Conservation (phyloP, 2,888 invertebrate species). For the Orthosia gothica region DNA sequence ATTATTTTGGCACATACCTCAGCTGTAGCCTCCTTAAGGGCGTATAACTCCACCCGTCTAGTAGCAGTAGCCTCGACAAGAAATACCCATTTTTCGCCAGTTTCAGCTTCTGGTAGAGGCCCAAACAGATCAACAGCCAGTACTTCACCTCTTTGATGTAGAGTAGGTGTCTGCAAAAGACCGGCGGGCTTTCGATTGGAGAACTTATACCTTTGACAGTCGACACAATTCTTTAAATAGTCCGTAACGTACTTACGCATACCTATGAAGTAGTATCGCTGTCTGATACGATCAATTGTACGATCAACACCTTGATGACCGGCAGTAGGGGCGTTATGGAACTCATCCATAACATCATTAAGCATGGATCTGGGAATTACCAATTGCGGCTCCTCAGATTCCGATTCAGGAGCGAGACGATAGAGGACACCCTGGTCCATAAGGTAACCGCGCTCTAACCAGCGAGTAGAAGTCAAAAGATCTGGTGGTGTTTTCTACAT, state of each 20-base stretch:
- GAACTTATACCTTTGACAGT: conserved; percentile 11
- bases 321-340: conserved; percentile 2
- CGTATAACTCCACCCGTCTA: conserved; percentile 60
- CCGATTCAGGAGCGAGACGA: conserved; percentile 4
- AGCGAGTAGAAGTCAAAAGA: not conserved
- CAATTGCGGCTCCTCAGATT: conserved; percentile 15
- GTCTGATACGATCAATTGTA: too few species aligned
- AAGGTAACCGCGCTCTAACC: conserved; percentile 14
- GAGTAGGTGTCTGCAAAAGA: too few species aligned
- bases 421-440: conserved; percentile 23
- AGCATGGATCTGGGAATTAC: conserved; percentile 3
- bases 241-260: conserved; percentile 5
- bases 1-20: too few species aligned
- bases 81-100: not conserved
- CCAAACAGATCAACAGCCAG: not conserved
- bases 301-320: conserved; percentile 6
- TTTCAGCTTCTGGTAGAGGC: conserved; percentile 1
- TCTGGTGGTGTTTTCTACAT: conserved; percentile 7
- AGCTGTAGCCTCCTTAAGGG: too few species aligned
- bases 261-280: conserved; percentile 8
- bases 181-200: conserved; percentile 1
- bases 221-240: conserved; percentile 2
- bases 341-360: conserved; percentile 2
- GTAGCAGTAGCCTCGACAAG: conserved; percentile 31
- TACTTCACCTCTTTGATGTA: conserved; percentile 1